A percentile compares a stretch with the other conserved stretches of the same genome.
Evolutionary conservation across 64 coral and sea anemone species (phyloP).

Genomic region (Orbicella faveolata): DNA sequence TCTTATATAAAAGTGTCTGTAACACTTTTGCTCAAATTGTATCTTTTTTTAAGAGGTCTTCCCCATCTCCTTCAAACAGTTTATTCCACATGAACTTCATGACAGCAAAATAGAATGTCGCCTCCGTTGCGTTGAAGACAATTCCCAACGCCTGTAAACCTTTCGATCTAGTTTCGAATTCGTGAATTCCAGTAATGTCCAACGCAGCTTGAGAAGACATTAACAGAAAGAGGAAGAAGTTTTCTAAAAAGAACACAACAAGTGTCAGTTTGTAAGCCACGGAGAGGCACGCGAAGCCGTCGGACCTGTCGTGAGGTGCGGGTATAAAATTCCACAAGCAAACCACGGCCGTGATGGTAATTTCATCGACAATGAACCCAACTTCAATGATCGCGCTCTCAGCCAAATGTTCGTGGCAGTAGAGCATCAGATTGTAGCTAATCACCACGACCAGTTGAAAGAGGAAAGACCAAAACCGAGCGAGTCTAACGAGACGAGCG

Average conservation of each 20-base stretch:
- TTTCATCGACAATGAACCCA: conserved; percentile 81
- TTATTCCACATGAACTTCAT: conserved; percentile 98
- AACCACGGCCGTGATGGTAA: conserved; percentile 61
- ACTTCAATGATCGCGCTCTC: conserved; percentile 67
- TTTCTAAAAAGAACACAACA: conserved; percentile 80
- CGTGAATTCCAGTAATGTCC: conserved; percentile 88
- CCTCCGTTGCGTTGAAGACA: conserved; percentile 83
- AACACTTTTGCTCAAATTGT: conserved; percentile 39
- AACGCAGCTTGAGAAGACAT: conserved; percentile 92
- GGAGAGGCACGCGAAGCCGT: background rate
- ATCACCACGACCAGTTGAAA: conserved; percentile 77
- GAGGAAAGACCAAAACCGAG: conserved; percentile 86
- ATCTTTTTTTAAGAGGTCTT: conserved; percentile 72
- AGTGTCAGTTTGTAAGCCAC: conserved; percentile 67
- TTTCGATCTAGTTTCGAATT: conserved; percentile 68
- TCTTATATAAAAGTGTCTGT: background rate
- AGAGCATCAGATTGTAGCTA: conserved; percentile 65
- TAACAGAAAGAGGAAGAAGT: conserved; percentile 82
- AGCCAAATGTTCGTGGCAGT: conserved; percentile 75
- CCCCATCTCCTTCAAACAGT: conserved; percentile 62
- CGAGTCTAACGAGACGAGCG: conserved; percentile 37
- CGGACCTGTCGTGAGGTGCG: conserved; percentile 43
- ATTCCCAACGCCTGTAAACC: conserved; percentile 72
- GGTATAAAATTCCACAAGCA: conserved; percentile 92
- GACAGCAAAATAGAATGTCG: conserved; percentile 84